A percentile compares a stretch with the other conserved stretches of the same genome.
phyloP scores from a whole-genome alignment of 2,113 vertebrate genomes.

The Cephalopterus ornatus region DNA sequence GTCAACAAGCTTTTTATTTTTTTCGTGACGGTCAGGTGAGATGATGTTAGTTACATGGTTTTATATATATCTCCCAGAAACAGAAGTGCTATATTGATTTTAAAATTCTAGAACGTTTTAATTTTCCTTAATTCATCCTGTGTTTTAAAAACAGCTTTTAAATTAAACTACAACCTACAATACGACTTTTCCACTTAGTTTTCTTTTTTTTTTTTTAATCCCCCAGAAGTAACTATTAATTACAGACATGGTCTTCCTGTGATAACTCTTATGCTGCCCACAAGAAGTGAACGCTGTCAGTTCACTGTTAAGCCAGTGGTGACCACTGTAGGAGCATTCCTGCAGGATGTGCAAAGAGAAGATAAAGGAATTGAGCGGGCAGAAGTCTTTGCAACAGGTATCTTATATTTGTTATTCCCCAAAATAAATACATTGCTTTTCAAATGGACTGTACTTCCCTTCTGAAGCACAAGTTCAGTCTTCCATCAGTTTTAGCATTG shows the following conservation, averaged over 20 bases:
- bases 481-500: neutral
- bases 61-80: neutral
- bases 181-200: neutral
- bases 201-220: neutral
- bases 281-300: slow-evolving; percentile 85
- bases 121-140: neutral
- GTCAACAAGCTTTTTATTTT: neutral
- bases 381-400: slow-evolving; percentile 78
- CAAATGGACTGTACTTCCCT: neutral
- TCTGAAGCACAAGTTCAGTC: neutral
- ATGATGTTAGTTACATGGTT: neutral
- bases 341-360: slow-evolving; percentile 81
- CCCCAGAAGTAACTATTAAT: slow-evolving; percentile 77
- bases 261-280: slow-evolving; percentile 84
- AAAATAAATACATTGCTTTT: neutral
- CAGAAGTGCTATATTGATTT: neutral
- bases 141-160: neutral
- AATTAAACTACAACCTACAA: neutral
- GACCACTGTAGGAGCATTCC: slow-evolving; percentile 83
- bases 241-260: slow-evolving; percentile 85
- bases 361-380: slow-evolving; percentile 79
- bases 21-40: neutral
- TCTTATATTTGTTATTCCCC: neutral
- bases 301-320: slow-evolving; percentile 85
- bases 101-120: neutral